These are phyloP conservation scores for Leucozona laternaria DNA, from an alignment of 2,888 invertebrate species.

Conservation along the genomic window DNA sequence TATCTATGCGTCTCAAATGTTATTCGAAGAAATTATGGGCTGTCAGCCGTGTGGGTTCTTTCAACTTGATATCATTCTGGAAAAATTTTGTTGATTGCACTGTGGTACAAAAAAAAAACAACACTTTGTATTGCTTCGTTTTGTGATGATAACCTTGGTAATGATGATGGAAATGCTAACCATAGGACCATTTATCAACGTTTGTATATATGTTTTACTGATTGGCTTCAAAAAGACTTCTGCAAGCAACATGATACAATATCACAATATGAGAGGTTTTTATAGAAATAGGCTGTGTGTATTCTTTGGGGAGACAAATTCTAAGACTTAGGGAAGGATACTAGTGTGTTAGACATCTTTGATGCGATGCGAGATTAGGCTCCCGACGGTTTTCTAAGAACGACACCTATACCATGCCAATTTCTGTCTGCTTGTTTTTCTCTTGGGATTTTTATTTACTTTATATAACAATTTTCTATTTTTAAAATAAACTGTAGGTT, in stretches of 20 bases:
- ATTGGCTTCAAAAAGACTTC: neutral
- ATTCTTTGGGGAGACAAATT: neutral
- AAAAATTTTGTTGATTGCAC: neutral
- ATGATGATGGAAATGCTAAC: neutral
- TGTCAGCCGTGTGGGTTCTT: neutral
- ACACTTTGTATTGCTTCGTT: neutral
- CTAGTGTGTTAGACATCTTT: neutral
- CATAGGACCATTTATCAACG: neutral
- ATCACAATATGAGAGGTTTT: neutral
- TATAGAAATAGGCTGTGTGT: neutral
- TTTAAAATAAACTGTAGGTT: neutral
- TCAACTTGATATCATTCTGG: neutral
- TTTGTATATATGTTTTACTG: neutral
- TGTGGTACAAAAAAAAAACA: neutral
- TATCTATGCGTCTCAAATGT: neutral
- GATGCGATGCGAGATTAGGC: neutral
- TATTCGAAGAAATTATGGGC: neutral
- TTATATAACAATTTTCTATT: neutral
- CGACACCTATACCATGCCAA: neutral
- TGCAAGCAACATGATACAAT: neutral
- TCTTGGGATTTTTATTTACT: neutral
- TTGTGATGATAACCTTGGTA: neutral
- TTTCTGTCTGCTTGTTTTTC: neutral
- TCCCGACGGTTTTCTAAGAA: neutral
- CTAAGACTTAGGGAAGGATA: neutral